Percentiles rank a stretch among this genome's conserved stretches.
Evolutionary conservation across 2,113 vertebrate genomes (phyloP).

Genomic region (Oxyruncus cristatus): DNA sequence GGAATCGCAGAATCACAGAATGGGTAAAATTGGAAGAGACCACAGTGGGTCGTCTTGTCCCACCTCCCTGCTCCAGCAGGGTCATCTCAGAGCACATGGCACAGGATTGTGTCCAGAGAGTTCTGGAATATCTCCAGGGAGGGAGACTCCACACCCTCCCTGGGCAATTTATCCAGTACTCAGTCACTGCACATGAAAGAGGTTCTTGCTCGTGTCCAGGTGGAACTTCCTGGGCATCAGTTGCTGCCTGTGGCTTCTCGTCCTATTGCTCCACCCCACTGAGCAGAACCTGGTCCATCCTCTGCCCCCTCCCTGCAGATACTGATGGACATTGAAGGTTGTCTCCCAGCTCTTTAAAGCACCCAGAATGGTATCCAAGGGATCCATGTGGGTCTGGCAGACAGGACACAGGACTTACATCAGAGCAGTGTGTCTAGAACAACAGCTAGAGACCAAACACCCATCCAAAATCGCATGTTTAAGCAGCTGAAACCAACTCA

Average conservation of each 20-base stretch:
- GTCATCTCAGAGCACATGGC: not conserved
- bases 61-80: not conserved
- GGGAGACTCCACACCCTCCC: not conserved
- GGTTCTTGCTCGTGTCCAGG: not conserved
- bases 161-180: not conserved
- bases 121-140: not conserved
- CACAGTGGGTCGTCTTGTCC: not conserved
- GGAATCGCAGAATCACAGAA: not conserved
- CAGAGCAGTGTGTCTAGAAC: not conserved
- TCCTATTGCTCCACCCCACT: not conserved
- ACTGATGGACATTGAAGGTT: not conserved
- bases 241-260: not conserved
- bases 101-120: not conserved
- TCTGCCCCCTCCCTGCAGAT: not conserved
- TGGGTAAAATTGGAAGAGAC: not conserved
- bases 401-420: rapidly evolving
- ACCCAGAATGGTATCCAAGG: not conserved
- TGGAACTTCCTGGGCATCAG: not conserved
- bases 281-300: not conserved
- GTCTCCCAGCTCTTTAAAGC: not conserved
- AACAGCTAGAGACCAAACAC: not conserved
- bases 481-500: not conserved
- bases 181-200: not conserved
- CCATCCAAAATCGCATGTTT: not conserved
- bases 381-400: not conserved